Conservation (phyloP, 2,797 vertebrate genomes). For the Pseudotriccus pelzelni region DNA sequence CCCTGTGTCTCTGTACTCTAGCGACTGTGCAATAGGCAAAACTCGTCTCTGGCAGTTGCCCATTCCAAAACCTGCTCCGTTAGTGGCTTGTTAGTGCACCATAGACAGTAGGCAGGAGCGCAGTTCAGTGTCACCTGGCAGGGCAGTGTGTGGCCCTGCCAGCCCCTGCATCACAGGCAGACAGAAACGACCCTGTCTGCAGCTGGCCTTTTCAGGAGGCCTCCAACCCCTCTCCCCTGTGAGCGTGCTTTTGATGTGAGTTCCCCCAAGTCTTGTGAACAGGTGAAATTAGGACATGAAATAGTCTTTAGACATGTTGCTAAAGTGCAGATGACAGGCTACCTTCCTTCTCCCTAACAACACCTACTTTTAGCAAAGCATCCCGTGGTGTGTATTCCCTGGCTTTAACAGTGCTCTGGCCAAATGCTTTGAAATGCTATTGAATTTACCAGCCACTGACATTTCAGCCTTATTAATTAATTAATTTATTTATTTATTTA, state of each 20-base stretch:
- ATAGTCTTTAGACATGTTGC: neutral
- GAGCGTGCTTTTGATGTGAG: neutral
- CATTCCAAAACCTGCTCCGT: neutral
- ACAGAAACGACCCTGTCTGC: neutral
- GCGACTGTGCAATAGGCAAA: neutral
- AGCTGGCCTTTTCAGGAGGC: neutral
- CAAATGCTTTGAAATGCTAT: neutral
- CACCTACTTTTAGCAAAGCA: neutral
- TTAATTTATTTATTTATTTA: neutral
- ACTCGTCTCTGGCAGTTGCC: fast-evolving
- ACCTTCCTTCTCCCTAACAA: neutral
- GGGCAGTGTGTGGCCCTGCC: neutral
- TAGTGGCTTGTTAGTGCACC: fast-evolving
- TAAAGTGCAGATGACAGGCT: neutral
- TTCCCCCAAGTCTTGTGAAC: neutral
- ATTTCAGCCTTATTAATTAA: neutral
- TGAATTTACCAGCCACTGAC: neutral
- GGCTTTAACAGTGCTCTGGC: neutral
- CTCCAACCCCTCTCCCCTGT: neutral
- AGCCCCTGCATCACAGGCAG: fast-evolving
- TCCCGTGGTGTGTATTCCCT: neutral
- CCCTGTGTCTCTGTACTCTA: neutral
- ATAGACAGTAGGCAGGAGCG: fast-evolving
- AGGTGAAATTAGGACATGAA: neutral
- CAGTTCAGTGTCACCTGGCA: fast-evolving